Evolutionary conservation across 2,113 vertebrate genomes (phyloP).

Genomic region (Caloenas nicobarica): DNA sequence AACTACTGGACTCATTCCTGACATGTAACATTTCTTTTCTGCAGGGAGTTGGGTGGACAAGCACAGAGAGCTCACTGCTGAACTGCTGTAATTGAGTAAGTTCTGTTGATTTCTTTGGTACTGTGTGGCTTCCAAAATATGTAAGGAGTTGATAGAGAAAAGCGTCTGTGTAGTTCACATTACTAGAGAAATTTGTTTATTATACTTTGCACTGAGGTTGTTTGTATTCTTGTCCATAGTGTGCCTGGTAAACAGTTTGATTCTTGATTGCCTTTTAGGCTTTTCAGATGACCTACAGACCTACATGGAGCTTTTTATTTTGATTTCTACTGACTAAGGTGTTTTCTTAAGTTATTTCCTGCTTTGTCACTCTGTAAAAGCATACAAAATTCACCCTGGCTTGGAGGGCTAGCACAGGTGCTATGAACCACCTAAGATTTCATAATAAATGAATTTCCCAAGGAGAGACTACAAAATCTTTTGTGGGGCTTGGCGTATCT

Average conservation of each 20-base stretch:
- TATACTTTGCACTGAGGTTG: background rate
- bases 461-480: background rate
- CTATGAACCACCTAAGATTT: background rate
- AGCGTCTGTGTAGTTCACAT: background rate
- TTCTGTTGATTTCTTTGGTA: background rate
- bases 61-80: background rate
- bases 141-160: background rate
- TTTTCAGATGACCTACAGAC: background rate
- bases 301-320: background rate
- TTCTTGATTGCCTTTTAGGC: background rate
- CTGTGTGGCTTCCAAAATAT: background rate
- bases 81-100: background rate
- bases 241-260: slow-evolving; percentile 12
- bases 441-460: background rate
- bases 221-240: background rate
- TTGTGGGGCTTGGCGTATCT: background rate
- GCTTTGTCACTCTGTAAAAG: background rate
- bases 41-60: background rate
- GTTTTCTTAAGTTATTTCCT: slow-evolving; percentile 20
- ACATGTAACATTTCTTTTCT: background rate
- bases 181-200: background rate
- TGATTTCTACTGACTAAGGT: background rate
- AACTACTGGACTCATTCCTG: background rate
- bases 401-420: background rate
- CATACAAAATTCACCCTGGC: background rate